Base-by-base conservation (phyloP, 1,140 invertebrate species). In the Drosophila sp. region DNA sequence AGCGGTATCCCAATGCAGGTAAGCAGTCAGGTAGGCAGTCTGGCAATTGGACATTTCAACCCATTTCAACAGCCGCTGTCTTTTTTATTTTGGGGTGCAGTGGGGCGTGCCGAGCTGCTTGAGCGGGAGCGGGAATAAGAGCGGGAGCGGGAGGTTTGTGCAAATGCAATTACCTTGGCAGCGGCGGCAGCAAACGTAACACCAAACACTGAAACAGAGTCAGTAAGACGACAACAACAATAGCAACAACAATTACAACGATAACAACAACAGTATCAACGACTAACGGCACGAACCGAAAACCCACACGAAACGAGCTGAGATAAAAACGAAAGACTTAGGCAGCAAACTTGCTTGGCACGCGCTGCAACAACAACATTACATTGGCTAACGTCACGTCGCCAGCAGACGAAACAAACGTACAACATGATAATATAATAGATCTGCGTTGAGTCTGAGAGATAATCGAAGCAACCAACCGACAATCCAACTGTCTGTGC, bases 101-200 rank as follows among this genome's bases (percentile, higher is more conserved):
- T 62, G 71, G 71, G 64, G 64, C 63, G 64, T 61, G 45, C 58
- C 27, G 38, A 43, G 21, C 41, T 38, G 58, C 43, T 50, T 4
- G 13, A n/a, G n/a, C 29, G 8, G 25, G 4, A 21, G 21, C 21
- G 32, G 27, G 27, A n/a, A n/a, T n/a, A n/a, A n/a, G n/a, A 29
- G 27, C 7, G 4, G 27, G 4, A 53, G 56, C 21, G 67, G 5
- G 65, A 27, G 65, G 57, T 51, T 57, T 70, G 51, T 74, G 67
- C 67, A 64, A 75, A 72, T 75, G 72, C 67, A 75, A 75, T 75
- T 75, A 75, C 72, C 72, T 75, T 72, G 67, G 72, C 72, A 58
- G 67, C 59, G 38, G 45, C 34, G 14, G 48, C 34, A 38, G 38
- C 48, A 64, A 70, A 59, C 72, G 72, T 59, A 75, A 75, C 57